Evolutionary conservation across 2,797 vertebrate species (phyloP).

Genomic region (Alectoris magna): DNA sequence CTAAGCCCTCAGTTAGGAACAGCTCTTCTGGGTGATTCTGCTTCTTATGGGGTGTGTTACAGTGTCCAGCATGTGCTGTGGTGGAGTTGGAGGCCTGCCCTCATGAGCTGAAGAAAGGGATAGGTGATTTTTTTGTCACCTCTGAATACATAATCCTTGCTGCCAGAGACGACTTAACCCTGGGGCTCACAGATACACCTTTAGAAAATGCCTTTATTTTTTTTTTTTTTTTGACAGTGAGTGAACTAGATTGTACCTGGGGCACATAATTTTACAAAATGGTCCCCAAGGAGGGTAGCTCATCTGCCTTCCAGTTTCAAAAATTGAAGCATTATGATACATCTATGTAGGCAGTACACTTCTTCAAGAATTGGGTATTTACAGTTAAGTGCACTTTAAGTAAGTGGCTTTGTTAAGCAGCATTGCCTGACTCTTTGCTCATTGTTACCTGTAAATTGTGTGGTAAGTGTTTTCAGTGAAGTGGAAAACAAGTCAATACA

Average conservation of each 20-base stretch:
- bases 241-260: slow-evolving; percentile 7
- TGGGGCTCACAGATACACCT: not conserved
- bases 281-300: slow-evolving; percentile 3
- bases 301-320: not conserved
- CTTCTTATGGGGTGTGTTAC: not conserved
- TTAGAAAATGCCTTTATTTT: slow-evolving; percentile 24
- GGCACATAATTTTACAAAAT: slow-evolving; percentile 12
- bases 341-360: not conserved
- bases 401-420: slow-evolving; percentile 34
- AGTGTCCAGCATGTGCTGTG: not conserved
- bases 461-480: slow-evolving; percentile 7
- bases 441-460: slow-evolving; percentile 1
- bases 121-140: not conserved
- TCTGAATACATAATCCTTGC: not conserved
- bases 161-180: not conserved
- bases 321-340: not conserved
- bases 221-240: not conserved
- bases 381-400: slow-evolving; percentile 31
- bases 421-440: not conserved
- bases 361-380: slow-evolving; percentile 28
- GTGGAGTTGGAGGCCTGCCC: not conserved
- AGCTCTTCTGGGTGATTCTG: not conserved
- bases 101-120: not conserved
- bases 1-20: not conserved
- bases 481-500: slow-evolving; percentile 7